Evolutionary conservation across 2,113 vertebrate species (phyloP).

Genomic region (Atherinomorus stipes): DNA sequence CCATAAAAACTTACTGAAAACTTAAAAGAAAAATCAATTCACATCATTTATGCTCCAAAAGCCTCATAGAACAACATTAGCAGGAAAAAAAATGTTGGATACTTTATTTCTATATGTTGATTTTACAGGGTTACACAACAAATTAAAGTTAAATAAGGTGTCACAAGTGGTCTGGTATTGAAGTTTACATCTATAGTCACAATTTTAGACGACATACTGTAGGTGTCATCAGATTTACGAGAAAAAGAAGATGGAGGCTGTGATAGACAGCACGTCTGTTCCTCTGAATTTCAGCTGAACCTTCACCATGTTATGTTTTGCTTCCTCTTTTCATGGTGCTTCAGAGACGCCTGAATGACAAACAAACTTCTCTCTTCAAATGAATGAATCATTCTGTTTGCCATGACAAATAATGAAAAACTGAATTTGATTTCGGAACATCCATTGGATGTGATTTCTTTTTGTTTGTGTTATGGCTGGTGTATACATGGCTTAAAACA

Average conservation of each 20-base stretch:
- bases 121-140: no score
- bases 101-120: no score
- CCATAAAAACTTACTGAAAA: no score
- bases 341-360: not conserved
- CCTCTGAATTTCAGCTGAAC: no score
- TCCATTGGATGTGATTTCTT: not conserved
- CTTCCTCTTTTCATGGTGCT: not conserved
- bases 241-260: not conserved
- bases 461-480: not conserved
- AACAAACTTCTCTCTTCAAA: not conserved
- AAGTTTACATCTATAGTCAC: not conserved
- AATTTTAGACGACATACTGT: not conserved
- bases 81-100: no score
- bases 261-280: not conserved
- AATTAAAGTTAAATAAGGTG: no score
- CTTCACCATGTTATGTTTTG: no score
- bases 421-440: not conserved
- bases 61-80: no score
- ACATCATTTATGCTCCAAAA: no score
- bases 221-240: conserved; percentile 3
- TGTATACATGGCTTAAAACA: no score
- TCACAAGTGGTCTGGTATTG: not conserved
- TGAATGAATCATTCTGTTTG: not conserved
- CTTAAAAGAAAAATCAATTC: no score
- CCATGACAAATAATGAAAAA: not conserved